Base-by-base conservation (phyloP, 2,113 vertebrate species). In the Coregonus clupeaformis region DNA sequence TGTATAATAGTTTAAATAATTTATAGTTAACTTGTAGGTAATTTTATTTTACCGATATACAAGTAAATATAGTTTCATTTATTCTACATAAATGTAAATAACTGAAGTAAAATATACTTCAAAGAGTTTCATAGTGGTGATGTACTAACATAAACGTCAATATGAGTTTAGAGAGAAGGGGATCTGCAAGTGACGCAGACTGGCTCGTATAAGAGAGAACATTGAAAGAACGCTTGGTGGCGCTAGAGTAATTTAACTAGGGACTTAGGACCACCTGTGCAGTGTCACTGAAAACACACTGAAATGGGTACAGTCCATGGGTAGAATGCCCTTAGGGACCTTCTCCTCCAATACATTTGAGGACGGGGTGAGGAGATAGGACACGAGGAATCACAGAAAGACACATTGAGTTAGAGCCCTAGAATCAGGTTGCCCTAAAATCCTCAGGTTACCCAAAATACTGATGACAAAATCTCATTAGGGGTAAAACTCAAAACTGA, bases 151-250 rank as follows among this genome's bases (percentile, higher is more conserved):
- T 55, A 60, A 16, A 60, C 36, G 36, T 11, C n/a, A 60, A 60
- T 60, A 60, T 60, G 0, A 2, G 22, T 22, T 60, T 9, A n/a
- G 57, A 60, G 6, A 14, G 7, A 42, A 52, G 49, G 49, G 49
- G 18, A 9, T 60, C 24, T 60, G 57, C n/a, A 60, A n/a, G 57
- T n/a, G 57, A 22, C 57, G 57, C 57, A n/a, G n/a, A 24, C 12
- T n/a, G 57, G n/a, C 57, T 24, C 7, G n/a, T 60, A 9, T 60
- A 22, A 16, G n/a, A 22, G 5, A 22, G n/a, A 60, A 60, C 76
- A 71, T 45, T 32, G 16, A 76, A 27, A 55, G 18, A 22, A 80
- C 88, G 70, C 84, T 69, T 72, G 84, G 71, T 66, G 84, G 86
- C 0, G 83, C 79, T 78, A 69, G 13, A 72, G 52, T 25, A 52